These are phyloP conservation scores for Scomber colias DNA, from an alignment of 2,113 vertebrate species.

Conservation along the genomic window DNA sequence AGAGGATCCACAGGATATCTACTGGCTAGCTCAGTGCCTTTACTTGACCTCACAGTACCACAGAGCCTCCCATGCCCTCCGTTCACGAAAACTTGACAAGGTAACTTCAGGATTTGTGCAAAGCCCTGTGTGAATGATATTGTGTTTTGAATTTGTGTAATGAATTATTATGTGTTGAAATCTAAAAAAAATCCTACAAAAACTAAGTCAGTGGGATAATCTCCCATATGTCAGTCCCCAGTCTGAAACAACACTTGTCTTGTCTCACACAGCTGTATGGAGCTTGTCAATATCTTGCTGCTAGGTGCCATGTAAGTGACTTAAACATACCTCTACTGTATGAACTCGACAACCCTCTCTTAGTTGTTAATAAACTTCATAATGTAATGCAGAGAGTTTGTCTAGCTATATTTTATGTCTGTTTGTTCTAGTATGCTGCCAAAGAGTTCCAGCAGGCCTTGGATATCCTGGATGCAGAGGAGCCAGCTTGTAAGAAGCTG, in stretches of 20 bases:
- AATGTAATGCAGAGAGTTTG: background rate
- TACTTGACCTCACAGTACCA: slow-evolving; percentile 98
- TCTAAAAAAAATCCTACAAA: background rate
- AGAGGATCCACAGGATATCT: slow-evolving; percentile 98
- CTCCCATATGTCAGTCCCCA: background rate
- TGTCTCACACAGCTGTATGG: slow-evolving; percentile 88
- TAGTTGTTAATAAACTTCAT: background rate
- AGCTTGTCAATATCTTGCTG: slow-evolving; percentile 97
- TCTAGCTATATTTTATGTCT: background rate
- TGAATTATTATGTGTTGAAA: background rate
- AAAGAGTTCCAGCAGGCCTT: slow-evolving; percentile 98
- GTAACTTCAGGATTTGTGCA: slow-evolving; percentile 71
- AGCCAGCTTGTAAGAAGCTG: slow-evolving; percentile 92
- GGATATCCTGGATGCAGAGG: slow-evolving; percentile 96
- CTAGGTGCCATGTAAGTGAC: slow-evolving; percentile 96
- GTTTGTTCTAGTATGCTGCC: slow-evolving; percentile 90
- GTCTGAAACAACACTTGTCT: slow-evolving; percentile 9
- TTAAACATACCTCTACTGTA: background rate
- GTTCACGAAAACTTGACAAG: slow-evolving; percentile 96
- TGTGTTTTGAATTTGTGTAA: background rate
- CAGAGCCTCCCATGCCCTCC: slow-evolving; percentile 95
- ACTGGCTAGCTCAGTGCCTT: slow-evolving; percentile 98
- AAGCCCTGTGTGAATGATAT: no score
- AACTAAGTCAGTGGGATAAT: background rate
- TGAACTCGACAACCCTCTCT: background rate